Conservation (phyloP, 2,888 invertebrate species). For the Meghimatium bilineatum region DNA sequence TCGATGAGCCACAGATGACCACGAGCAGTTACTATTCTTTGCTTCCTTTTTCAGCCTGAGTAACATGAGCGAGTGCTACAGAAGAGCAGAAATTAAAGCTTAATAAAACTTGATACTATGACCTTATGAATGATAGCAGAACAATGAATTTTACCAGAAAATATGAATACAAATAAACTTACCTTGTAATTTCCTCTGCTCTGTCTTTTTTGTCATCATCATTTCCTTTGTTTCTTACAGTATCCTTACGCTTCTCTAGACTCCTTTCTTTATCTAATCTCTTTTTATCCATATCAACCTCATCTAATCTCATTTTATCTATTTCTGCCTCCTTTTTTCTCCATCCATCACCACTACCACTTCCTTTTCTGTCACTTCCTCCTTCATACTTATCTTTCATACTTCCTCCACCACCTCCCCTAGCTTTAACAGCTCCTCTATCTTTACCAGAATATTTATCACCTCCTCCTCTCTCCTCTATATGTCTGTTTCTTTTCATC, state of each 20-base stretch:
- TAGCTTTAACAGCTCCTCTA: slow-evolving; percentile 3
- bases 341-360: slow-evolving; percentile 34
- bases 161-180: no score
- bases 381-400: slow-evolving; percentile 35
- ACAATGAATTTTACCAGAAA: no score
- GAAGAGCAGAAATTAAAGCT: no score
- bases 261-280: slow-evolving; percentile 9
- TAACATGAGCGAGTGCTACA: no score
- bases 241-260: slow-evolving; percentile 4
- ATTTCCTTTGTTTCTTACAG: slow-evolving; percentile 14
- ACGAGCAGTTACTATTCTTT: no score
- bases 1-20: no score
- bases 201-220: slow-evolving; percentile 35
- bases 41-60: no score
- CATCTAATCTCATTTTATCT: slow-evolving; percentile 6
- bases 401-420: background rate
- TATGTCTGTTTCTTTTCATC: slow-evolving; percentile 8
- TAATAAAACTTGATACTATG: no score
- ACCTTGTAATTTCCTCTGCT: background rate
- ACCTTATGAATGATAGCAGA: no score
- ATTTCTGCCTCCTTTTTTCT: slow-evolving; percentile 24
- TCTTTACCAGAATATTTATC: slow-evolving; percentile 25
- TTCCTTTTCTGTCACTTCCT: slow-evolving; percentile 30
- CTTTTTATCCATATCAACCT: slow-evolving; percentile 10
- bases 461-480: slow-evolving; percentile 28